These are phyloP conservation scores for Australoheros facetus DNA, from an alignment of 2,797 vertebrate genomes.

Conservation along the genomic window DNA sequence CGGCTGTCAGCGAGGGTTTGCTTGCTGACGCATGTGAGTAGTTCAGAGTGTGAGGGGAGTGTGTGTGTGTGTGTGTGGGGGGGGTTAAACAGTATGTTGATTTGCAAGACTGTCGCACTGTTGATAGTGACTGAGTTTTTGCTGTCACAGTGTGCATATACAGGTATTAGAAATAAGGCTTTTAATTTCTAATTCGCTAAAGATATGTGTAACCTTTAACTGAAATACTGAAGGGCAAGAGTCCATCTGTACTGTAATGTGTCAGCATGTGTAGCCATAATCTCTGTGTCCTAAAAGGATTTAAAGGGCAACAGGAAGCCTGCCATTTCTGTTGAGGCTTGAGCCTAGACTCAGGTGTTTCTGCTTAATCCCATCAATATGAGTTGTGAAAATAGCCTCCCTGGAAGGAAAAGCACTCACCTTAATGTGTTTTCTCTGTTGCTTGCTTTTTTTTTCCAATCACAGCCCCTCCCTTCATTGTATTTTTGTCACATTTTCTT, in stretches of 20 bases:
- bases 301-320: slow-evolving; percentile 65
- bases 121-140: not conserved
- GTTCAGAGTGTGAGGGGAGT: slow-evolving; percentile 28
- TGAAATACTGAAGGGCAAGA: not conserved
- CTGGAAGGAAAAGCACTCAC: slow-evolving; percentile 30
- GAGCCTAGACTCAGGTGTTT: slow-evolving; percentile 55
- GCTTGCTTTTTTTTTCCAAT: not conserved
- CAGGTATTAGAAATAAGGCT: not conserved
- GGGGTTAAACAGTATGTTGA: not conserved
- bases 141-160: not conserved
- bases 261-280: slow-evolving; percentile 43
- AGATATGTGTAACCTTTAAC: not conserved
- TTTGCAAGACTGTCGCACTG: not conserved
- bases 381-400: slow-evolving; percentile 33
- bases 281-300: slow-evolving; percentile 71
- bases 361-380: slow-evolving; percentile 56
- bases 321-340: slow-evolving; percentile 53
- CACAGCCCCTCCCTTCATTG: not conserved
- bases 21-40: slow-evolving; percentile 60
- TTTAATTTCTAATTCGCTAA: not conserved
- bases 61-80: slow-evolving; percentile 1
- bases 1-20: slow-evolving; percentile 45
- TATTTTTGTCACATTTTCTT: slow-evolving; percentile 9
- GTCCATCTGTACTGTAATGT: not conserved
- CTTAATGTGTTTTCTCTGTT: slow-evolving; percentile 6